Evolutionary conservation across 2,797 vertebrate species (phyloP), one percentile per base, ranked within the genome.

Genomic region (Peromyscus aztecus): DNA sequence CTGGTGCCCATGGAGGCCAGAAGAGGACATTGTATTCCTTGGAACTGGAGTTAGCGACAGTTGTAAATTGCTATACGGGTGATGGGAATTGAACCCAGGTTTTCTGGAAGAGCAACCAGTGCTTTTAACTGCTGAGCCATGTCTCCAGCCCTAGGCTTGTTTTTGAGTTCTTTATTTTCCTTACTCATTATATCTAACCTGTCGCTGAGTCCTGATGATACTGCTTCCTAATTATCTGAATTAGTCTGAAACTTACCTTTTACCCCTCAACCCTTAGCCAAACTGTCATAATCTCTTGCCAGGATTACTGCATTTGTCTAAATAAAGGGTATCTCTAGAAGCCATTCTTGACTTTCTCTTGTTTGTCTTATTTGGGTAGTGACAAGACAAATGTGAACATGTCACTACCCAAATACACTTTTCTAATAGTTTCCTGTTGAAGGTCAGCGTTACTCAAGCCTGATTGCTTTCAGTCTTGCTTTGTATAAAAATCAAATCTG

Each of bases 301-400:
- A 71, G 71, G 10, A 67, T 75, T 88, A 27, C 82, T 87, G 3
- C 24, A 77, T 57, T 83, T 88, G 37, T 76, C 29, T 75, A 69
- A 82, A 80, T 75, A 69, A 82, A 80, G 88, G 59, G 16, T 77
- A 88, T 27, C 37, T 67, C 69, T 19, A 87, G 90, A 93, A 96
- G 80, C 90, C 69, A 67, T 63, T 94, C 65, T 89, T 93, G 63
- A 84, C 63, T 94, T 94, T 94, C 34, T 80, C 29, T 87, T 82
- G 46, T 93, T 92, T 77, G 89, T 95, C 9, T 65, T 93, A 93
- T 76, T 40, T 61, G 12, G 27, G 16, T 29, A 91, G 31, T 91
- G 87, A 91, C 59, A 55, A 37, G 69, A 75, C 34, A 76, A 46
- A 67, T 85, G 27, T 80, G 40, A 67, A 59, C 12, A 34, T 52